phyloP scores from a whole-genome alignment of 2,888 invertebrate species.

The Erynnis tages region DNA sequence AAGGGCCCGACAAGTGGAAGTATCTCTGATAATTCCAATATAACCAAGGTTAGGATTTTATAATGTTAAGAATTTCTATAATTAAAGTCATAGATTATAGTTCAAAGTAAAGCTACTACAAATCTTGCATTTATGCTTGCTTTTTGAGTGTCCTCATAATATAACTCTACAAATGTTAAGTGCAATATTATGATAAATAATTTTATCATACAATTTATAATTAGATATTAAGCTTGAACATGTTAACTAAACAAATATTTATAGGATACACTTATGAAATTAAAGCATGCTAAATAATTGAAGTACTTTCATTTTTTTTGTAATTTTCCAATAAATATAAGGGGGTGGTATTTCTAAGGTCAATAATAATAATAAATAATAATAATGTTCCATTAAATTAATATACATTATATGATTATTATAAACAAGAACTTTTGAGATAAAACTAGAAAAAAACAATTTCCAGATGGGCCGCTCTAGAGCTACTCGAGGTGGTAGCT shows the following conservation, averaged over 20 bases:
- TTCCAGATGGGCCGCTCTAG: slow-evolving; percentile 77
- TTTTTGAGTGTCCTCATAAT: background rate
- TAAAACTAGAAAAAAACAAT: slow-evolving; percentile 40
- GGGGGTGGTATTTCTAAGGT: background rate
- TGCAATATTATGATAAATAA: slow-evolving; percentile 1
- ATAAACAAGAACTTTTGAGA: background rate
- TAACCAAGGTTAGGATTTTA: slow-evolving; percentile 61
- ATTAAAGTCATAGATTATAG: background rate
- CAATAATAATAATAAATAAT: no score
- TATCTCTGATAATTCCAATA: slow-evolving; percentile 45
- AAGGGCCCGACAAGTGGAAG: slow-evolving; percentile 16
- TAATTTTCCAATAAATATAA: background rate
- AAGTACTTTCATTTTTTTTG: slow-evolving; percentile 13
- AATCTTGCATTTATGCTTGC: slow-evolving; percentile 5
- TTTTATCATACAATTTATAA: background rate
- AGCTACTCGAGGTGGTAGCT: slow-evolving; percentile 62
- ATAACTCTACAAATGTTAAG: background rate
- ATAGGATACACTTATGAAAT: slow-evolving; percentile 7
- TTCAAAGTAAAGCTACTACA: background rate
- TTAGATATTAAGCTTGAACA: background rate
- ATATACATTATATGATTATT: background rate
- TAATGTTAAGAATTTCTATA: background rate
- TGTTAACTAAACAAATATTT: slow-evolving; percentile 23
- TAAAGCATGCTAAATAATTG: slow-evolving; percentile 9
- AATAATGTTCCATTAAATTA: no score